Conservation (phyloP, 2,113 vertebrate species). For the Rhegmatorhina hoffmannsi region DNA sequence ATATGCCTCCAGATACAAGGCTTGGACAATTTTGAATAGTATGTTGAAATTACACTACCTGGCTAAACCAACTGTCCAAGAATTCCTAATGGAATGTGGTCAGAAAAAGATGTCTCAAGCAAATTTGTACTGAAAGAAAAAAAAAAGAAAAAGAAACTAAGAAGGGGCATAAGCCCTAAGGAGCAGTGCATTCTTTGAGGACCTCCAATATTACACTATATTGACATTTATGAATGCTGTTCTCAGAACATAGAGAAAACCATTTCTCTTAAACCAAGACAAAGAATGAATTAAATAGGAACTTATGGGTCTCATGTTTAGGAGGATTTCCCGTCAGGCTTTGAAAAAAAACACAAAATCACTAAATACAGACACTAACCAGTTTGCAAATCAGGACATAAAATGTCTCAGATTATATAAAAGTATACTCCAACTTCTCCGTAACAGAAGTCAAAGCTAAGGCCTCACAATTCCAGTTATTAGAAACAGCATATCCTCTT, state of each 20-base stretch:
- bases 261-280: neutral
- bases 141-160: neutral
- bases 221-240: neutral
- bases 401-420: constrained; percentile 47
- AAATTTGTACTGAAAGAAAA: neutral
- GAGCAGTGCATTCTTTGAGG: neutral
- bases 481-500: constrained; percentile 10
- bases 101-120: neutral
- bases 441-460: constrained; percentile 76
- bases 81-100: neutral
- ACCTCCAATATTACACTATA: neutral
- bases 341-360: constrained; percentile 32
- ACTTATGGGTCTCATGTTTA: neutral
- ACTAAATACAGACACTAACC: constrained; percentile 26
- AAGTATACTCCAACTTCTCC: constrained; percentile 68
- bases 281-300: neutral
- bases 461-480: constrained; percentile 80
- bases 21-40: neutral
- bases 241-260: neutral
- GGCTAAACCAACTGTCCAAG: constrained; percentile 13
- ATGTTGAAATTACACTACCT: constrained; percentile 7
- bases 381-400: constrained; percentile 56
- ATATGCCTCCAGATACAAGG: neutral
- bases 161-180: neutral
- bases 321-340: constrained; percentile 22